A percentile compares a stretch with the other conserved stretches of the same genome.
Evolutionary conservation across 2,888 invertebrate species (phyloP).

Genomic region (Apamea epomidion): DNA sequence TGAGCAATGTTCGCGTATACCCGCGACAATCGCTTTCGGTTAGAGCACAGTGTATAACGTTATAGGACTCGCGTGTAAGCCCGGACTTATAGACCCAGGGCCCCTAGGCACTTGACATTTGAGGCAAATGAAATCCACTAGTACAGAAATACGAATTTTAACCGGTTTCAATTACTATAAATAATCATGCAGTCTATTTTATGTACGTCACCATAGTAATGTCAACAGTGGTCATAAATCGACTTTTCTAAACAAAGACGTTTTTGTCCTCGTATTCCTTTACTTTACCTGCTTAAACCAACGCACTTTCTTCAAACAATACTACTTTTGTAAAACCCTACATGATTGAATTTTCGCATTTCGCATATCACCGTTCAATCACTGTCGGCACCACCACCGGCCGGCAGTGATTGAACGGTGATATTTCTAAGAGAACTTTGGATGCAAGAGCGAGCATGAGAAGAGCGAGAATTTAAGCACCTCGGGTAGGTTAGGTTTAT

Average conservation of each 20-base stretch:
- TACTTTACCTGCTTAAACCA: not conserved
- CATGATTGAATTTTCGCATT: not conserved
- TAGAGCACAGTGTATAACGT: not conserved
- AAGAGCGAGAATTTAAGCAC: not conserved
- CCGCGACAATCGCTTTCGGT: not conserved
- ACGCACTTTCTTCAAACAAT: not conserved
- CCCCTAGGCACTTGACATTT: not conserved
- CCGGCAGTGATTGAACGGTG: not conserved
- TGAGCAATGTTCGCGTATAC: not conserved
- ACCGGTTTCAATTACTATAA: not conserved
- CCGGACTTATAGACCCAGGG: not conserved
- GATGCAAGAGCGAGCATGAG: not conserved
- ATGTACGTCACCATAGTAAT: not conserved
- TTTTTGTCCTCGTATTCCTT: not conserved
- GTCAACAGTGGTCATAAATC: not conserved
- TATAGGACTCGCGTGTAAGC: not conserved
- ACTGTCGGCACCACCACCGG: rapidly evolving
- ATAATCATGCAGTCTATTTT: not conserved
- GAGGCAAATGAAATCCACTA: not conserved
- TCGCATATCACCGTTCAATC: not conserved
- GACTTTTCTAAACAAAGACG: not conserved
- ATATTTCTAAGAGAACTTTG: not conserved
- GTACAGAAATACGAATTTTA: not conserved
- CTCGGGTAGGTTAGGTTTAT: not conserved
- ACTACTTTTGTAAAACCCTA: not conserved